Conservation (phyloP, 2,797 vertebrate genomes). For the Schizopygopsis pylzovi region DNA sequence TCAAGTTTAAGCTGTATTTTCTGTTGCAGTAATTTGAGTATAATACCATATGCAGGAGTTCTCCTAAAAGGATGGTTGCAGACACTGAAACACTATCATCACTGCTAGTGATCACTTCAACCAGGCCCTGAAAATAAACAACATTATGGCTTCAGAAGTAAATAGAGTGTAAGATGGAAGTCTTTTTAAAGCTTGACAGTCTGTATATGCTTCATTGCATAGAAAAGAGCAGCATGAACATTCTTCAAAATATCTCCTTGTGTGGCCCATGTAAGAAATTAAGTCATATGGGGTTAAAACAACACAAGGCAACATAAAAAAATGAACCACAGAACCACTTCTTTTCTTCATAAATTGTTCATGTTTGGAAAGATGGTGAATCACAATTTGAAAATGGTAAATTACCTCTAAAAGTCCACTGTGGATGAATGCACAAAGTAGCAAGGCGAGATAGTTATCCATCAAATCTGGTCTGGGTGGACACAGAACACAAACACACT, state of each 20-base stretch:
- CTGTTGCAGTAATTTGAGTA: background rate
- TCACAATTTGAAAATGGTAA: background rate
- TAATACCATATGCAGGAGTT: constrained; percentile 82
- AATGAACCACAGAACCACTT: background rate
- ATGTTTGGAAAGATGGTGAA: background rate
- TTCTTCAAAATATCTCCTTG: background rate
- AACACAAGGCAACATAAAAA: background rate
- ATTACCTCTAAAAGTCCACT: constrained; percentile 94
- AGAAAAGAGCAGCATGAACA: background rate
- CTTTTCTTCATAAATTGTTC: background rate
- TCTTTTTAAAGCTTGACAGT: background rate
- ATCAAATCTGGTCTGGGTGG: constrained; percentile 91
- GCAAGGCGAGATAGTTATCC: constrained; percentile 97
- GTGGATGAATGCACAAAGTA: constrained; percentile 94
- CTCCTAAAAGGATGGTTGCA: constrained; percentile 95
- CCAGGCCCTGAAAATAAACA: constrained; percentile 82
- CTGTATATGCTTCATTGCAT: background rate
- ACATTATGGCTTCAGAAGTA: background rate
- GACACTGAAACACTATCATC: constrained; percentile 91
- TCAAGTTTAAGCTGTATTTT: background rate
- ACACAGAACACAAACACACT: constrained; percentile 4
- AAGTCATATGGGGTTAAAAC: background rate
- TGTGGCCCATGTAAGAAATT: background rate
- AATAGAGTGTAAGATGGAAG: background rate
- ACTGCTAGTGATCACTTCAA: constrained; percentile 96